Evolutionary conservation across 1,140 invertebrate genomes (phyloP).

Genomic region (Drosophila rufa): DNA sequence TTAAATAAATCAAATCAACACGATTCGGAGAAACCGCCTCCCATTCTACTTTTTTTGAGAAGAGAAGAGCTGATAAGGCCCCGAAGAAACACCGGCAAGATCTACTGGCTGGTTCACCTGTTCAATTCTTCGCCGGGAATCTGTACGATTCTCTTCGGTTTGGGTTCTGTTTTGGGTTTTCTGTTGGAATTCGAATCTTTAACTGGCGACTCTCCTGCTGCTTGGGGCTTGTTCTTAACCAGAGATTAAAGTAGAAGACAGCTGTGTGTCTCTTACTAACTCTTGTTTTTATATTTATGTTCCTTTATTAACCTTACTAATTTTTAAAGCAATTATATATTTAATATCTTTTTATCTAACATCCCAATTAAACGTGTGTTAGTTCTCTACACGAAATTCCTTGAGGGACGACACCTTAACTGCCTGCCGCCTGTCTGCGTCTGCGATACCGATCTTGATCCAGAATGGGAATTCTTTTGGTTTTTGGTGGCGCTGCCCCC

Average conservation of each 20-base stretch:
- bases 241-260: constrained; percentile 6
- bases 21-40: constrained; percentile 76
- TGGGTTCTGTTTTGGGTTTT: not conserved
- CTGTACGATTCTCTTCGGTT: constrained; percentile 1
- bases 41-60: constrained; percentile 9
- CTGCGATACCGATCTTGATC: constrained; percentile 38
- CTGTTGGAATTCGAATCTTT: not conserved
- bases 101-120: constrained; percentile 41
- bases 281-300: not conserved
- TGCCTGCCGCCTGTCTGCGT: constrained; percentile 14
- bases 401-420: constrained; percentile 11
- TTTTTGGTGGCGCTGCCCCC: constrained; percentile 36
- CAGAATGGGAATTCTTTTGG: constrained; percentile 43
- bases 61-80: constrained; percentile 50
- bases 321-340: not conserved
- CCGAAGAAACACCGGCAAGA: constrained; percentile 14
- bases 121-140: constrained; percentile 15
- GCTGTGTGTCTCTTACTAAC: not conserved
- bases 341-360: constrained; percentile 11
- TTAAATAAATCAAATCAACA: constrained; percentile 84
- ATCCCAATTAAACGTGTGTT: constrained; percentile 1
- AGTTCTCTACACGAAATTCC: constrained; percentile 4
- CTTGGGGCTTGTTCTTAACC: constrained; percentile 1
- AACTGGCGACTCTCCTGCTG: too few relatives aligned
- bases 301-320: not conserved